These are phyloP conservation scores for Ceratoteleas bidentatus DNA, from an alignment of 1,140 invertebrate genomes.

Conservation along the genomic window DNA sequence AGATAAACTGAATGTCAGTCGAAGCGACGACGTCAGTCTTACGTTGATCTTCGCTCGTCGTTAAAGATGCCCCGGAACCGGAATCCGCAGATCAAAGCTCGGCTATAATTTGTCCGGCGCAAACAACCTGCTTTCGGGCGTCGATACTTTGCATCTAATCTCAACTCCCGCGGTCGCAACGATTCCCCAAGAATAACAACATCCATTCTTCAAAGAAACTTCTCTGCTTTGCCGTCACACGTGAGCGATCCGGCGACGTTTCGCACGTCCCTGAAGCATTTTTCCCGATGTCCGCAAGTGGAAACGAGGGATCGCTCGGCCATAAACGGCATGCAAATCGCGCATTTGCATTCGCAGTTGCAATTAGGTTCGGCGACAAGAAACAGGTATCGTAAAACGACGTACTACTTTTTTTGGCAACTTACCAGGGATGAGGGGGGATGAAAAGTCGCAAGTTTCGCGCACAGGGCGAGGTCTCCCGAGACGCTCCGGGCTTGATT, in stretches of 20 bases:
- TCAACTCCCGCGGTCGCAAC: constrained; percentile 20
- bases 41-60: neutral
- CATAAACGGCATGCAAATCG: constrained; percentile 47
- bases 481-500: constrained; percentile 47
- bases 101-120: constrained; percentile 23
- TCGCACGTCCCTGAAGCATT: constrained; percentile 36
- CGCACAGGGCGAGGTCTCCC: constrained; percentile 28
- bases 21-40: neutral
- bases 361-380: constrained; percentile 39
- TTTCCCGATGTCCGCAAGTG: constrained; percentile 39
- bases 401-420: constrained; percentile 22
- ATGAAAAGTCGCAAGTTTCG: constrained; percentile 40
- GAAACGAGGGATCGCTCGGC: constrained; percentile 17
- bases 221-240: constrained; percentile 38
- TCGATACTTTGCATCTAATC: constrained; percentile 44
- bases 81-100: neutral
- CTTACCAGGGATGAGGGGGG: constrained; percentile 22
- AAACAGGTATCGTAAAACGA: constrained; percentile 49
- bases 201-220: constrained; percentile 49
- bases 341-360: constrained; percentile 37
- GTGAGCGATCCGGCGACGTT: constrained; percentile 28
- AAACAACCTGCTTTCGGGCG: constrained; percentile 17
- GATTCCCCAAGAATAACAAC: constrained; percentile 51
- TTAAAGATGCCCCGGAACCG: neutral
- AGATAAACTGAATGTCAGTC: too few relatives aligned